Evolutionary conservation across 2,888 invertebrate genomes (phyloP), one percentile per base, ranked within the genome.

Genomic region (Hyposoter dolosus): DNA sequence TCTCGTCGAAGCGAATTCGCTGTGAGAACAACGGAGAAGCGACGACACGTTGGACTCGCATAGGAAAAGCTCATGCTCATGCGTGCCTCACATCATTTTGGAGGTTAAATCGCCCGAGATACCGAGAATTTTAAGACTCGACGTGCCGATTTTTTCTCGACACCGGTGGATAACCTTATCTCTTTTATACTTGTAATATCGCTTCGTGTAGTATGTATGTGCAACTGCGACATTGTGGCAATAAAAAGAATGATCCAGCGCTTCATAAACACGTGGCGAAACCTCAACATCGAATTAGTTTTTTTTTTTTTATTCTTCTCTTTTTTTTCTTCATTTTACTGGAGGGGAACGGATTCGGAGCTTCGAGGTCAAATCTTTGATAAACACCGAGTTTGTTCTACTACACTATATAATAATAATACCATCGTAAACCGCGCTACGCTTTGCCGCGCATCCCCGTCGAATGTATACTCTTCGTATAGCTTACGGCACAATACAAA

Each of bases 261-360:
- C 47, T 82, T 84, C 69, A 75, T 82, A 45, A n/a, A 77, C 76
- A 84, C 84, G 85, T 86, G 84, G 76, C 82, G 28, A 50, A 84
- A 66, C 50, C 69, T 82, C 35, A 53, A 40, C 75, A 77, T 12
- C 43, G 53, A 56, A 69, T 63, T 50, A 53, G n/a, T 68, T 43
- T 50, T 65, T 68, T 28, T 78, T 68, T 43, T 60, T 65, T 68
- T 28, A 69, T 12, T n/a, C 10, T 40, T 1, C 0, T 1, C 10
- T 40, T 40, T 40, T 40, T 40, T 40, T 40, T 35, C 35, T 40
- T 40, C 35, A 3, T 5, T 40, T 10, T 9, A 40, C 40, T 40
- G 40, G 40, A 50, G 23, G 17, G 69, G 68, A 19, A 53, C 15
- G 56, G 32, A 5, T 77, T 50, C n/a, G 17, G 7, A 76, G 66